Evolutionary conservation across 2,113 vertebrate genomes (phyloP).

Genomic region (Gobiocypris rarus): DNA sequence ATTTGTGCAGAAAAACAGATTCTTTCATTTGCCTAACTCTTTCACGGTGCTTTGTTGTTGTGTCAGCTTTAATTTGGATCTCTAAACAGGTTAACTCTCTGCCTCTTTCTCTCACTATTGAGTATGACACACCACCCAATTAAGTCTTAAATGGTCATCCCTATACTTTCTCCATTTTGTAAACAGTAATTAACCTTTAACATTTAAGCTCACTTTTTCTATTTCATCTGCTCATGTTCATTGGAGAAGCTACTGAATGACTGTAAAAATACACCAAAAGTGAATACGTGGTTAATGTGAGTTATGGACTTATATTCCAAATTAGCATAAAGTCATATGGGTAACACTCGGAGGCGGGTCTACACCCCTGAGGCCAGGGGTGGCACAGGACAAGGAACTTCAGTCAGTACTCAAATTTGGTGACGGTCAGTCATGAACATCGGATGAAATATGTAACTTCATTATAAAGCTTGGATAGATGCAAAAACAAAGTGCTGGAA

Average conservation of each 20-base stretch:
- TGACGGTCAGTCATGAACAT: too few relatives aligned
- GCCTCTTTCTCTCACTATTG: conserved; percentile 1
- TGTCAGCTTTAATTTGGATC: conserved; percentile 47
- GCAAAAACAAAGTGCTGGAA: too few relatives aligned
- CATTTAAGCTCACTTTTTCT: not conserved
- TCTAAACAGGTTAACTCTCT: conserved; percentile 40
- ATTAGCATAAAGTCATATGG: not conserved
- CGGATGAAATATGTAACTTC: too few relatives aligned
- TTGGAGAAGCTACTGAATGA: not conserved
- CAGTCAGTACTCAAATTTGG: too few relatives aligned
- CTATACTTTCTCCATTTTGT: conserved; percentile 29
- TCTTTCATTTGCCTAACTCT: conserved; percentile 39
- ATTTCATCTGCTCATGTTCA: conserved; percentile 8
- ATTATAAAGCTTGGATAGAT: too few relatives aligned
- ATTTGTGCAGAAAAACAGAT: conserved; percentile 55
- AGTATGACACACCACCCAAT: not conserved
- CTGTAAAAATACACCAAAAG: not conserved
- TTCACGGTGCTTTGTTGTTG: conserved; percentile 48
- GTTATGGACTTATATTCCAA: not conserved
- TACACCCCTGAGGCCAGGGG: too few relatives aligned
- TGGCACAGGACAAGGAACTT: too few relatives aligned
- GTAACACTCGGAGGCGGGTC: too few relatives aligned
- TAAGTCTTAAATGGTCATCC: conserved; percentile 38
- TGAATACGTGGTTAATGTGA: not conserved
- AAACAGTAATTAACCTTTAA: conserved; percentile 38